Base-by-base conservation (phyloP, 2,113 vertebrate species). In the Oriolus oriolus region DNA sequence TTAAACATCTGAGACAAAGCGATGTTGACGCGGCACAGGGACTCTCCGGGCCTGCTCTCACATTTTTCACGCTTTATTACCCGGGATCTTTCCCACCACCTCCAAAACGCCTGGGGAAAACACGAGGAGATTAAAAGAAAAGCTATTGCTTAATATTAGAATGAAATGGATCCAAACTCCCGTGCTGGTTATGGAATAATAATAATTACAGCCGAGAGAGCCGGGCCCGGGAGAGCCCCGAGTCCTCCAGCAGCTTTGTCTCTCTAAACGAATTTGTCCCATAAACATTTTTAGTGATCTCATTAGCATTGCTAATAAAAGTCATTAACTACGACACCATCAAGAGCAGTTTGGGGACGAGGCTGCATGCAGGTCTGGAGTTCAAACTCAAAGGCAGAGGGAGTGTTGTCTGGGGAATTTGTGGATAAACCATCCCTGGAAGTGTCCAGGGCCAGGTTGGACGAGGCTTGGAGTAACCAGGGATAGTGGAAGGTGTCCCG, bases 81-180 rank as follows among this genome's bases (percentile, higher is more conserved):
- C 53, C 87, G 33, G 66, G 53, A 91, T 69, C 87, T 91, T 78
- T 85, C 71, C 59, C 22, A 35, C 20, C 78, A 63, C 70, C 82
- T 87, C 84, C 76, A 42, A 77, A 85, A 76, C 0, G 71, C 89
- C 95, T 8, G 57, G 84, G 89, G 91, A 93, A 54, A 93, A 45
- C 68, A 61, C 7, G 26, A 60, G 70, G 44, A 94, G 93, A 94
- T 91, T 73, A 96, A 95, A 93, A 87, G 90, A 75, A 74, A 87
- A 92, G 74, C 71, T 59, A 87, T 59, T 91, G 63, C 93, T 96
- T 89, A 47, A 87, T 87, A 94, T 96, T 50, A 26, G 75, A 42
- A 84, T 31, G 82, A 95, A 69, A 94, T 30, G 69, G 90, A 89
- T 80, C 49, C 49, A 35, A 68, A 86, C 68, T 90, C 50, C 22